Conservation (phyloP, 1,140 invertebrate species). For the Temnothorax curvispinosus region DNA sequence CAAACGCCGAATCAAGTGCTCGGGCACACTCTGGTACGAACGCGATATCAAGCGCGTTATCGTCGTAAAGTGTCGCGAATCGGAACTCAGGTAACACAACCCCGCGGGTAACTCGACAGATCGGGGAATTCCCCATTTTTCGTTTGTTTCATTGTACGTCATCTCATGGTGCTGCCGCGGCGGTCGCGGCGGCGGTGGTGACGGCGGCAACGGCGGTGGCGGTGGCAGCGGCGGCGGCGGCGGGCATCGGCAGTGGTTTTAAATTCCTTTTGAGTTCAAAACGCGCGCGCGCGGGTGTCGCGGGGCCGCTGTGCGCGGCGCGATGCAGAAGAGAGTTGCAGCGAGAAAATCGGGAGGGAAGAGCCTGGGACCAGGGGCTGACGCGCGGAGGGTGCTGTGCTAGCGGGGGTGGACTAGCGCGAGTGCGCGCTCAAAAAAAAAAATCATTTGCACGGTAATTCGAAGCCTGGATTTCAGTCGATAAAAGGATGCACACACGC, state of each 20-base stretch:
- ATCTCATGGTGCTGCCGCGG: slow-evolving; percentile 58
- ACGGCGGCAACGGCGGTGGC: not conserved
- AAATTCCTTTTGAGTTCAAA: slow-evolving; percentile 85
- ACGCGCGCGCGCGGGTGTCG: slow-evolving; percentile 59
- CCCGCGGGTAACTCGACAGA: slow-evolving; percentile 47
- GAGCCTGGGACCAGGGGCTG: slow-evolving; percentile 45
- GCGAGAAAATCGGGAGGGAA: slow-evolving; percentile 62
- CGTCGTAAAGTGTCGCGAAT: slow-evolving; percentile 52
- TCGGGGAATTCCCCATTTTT: slow-evolving; percentile 64
- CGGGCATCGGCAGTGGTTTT: slow-evolving; percentile 80
- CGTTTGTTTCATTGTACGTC: slow-evolving; percentile 55
- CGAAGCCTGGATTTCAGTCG: slow-evolving; percentile 86
- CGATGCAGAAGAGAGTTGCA: slow-evolving; percentile 63
- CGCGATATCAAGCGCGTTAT: slow-evolving; percentile 37
- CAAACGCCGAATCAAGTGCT: slow-evolving; percentile 7
- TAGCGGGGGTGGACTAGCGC: slow-evolving; percentile 63
- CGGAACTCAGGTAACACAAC: slow-evolving; percentile 67
- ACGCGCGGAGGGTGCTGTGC: slow-evolving; percentile 6
- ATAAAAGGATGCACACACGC: slow-evolving; percentile 86
- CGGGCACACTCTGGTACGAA: not conserved
- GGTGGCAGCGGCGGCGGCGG: not conserved
- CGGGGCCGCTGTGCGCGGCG: slow-evolving; percentile 70
- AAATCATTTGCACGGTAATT: slow-evolving; percentile 87
- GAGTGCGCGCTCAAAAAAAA: slow-evolving; percentile 78
- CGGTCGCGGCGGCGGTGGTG: slow-evolving; percentile 16